Percentiles rank a stretch among this genome's conserved stretches.
Evolutionary conservation across 1,140 invertebrate species (phyloP).

Genomic region (Solen grandis): DNA sequence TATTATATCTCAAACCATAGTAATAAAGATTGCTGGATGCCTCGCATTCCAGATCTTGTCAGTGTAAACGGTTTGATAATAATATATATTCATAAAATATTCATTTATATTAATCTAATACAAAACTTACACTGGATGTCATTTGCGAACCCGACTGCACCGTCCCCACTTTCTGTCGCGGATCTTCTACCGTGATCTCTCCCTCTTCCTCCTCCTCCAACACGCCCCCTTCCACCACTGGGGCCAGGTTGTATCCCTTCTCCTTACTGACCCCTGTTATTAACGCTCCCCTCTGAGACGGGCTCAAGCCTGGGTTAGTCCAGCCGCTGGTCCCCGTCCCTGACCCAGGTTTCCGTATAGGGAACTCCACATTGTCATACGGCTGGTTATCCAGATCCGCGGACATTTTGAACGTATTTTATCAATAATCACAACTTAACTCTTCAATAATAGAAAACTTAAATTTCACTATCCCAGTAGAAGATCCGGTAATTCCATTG

Average conservation of each 20-base stretch:
- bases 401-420: slow-evolving; percentile 39
- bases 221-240: slow-evolving; percentile 55
- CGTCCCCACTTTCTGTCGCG: slow-evolving; percentile 3
- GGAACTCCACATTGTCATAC: slow-evolving; percentile 71
- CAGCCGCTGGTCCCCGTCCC: slow-evolving; percentile 15
- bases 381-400: slow-evolving; percentile 55
- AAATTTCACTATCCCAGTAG: too few relatives aligned
- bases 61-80: too few relatives aligned
- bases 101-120: too few relatives aligned
- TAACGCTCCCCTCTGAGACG: slow-evolving; percentile 29
- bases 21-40: too few relatives aligned
- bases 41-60: too few relatives aligned
- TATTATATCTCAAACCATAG: too few relatives aligned
- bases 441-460: too few relatives aligned
- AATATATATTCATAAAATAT: too few relatives aligned
- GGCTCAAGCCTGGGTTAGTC: slow-evolving; percentile 12
- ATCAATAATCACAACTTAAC: too few relatives aligned
- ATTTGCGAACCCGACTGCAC: too few relatives aligned
- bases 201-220: slow-evolving; percentile 55
- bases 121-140: too few relatives aligned
- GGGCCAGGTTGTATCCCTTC: slow-evolving; percentile 47
- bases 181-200: slow-evolving; percentile 33
- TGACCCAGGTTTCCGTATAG: slow-evolving; percentile 51
- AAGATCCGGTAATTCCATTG: too few relatives aligned
- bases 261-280: slow-evolving; percentile 26